Base-by-base conservation (phyloP, 2,888 invertebrate species). In the Eudasyphora cyanicolor region DNA sequence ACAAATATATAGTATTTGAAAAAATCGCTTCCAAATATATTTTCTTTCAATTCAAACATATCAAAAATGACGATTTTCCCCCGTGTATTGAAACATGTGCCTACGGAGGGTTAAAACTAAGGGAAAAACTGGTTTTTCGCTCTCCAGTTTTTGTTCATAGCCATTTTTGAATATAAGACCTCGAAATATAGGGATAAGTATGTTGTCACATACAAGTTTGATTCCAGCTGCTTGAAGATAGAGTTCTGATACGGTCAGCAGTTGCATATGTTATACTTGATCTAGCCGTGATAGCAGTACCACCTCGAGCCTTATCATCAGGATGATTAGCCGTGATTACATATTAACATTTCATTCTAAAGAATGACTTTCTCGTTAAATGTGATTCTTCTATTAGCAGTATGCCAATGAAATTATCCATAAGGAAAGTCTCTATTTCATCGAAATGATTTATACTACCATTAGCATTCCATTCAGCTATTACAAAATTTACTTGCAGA, bases 381-480 rank as follows among this genome's bases (percentile, higher is more conserved):
- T 74, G 74, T 2, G 79, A 49, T 12, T 74, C 79, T 1, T 74
- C 57, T 2, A 69, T 38, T 17, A 75, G 17, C 4, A 75, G 4
- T 4, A 75, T 75, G 29, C 64, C 75, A 21, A 75, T 51, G 49
- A 29, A 21, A 49, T 64, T 45, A 29, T 1, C 21, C 29, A n/a
- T n/a, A n/a, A n/a, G n/a, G n/a, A n/a, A n/a, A n/a, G 38, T 60
- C 1, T 71, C 24, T 19, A 54, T 1, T 54, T 74, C 74, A 6
- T 12, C 29, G 8, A 45, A 12, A 54, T 51, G 67, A 27, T 79
- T 69, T 8, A 12, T 24, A 45, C 69, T 12, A 5, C 69, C 75
- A 32, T 79, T 79, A 0, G 79, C 75, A 24, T 79, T 79, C 79
- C 67, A 73, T 29, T 27, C 21, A 24, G 79, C 64, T 27, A 79